phyloP scores from a whole-genome alignment of 2,113 vertebrate genomes.

The Psilopogon haemacephalus region DNA sequence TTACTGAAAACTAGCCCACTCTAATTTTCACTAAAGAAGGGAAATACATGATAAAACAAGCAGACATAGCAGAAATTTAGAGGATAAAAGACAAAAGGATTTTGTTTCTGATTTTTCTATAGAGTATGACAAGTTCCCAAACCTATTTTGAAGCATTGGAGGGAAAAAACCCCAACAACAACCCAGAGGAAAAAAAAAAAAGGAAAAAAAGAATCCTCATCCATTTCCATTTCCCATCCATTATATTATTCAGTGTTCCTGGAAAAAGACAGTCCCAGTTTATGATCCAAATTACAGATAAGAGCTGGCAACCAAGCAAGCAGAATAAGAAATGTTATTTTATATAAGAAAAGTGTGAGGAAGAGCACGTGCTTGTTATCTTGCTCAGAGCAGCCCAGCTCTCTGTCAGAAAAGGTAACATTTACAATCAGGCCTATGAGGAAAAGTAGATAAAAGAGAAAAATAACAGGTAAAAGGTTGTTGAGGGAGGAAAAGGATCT shows the following conservation, averaged over 20 bases:
- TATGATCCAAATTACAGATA: conserved; percentile 43
- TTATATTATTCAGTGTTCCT: not conserved
- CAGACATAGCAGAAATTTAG: not conserved
- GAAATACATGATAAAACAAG: not conserved
- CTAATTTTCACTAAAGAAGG: not conserved
- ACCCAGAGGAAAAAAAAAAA: too few species aligned
- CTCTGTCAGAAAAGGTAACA: not conserved
- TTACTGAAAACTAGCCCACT: not conserved
- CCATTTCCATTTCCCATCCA: not conserved
- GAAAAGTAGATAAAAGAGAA: conserved; percentile 9
- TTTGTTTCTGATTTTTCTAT: not conserved
- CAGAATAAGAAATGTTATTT: conserved; percentile 4
- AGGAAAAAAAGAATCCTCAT: not conserved
- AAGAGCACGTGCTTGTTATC: not conserved
- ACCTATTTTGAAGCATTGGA: not conserved
- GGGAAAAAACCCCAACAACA: not conserved
- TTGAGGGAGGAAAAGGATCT: not conserved
- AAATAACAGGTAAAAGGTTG: not conserved
- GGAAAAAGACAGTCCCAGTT: not conserved
- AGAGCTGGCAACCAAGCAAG: not conserved
- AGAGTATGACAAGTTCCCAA: not conserved
- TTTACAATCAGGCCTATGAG: not conserved
- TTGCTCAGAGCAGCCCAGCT: conserved; percentile 1
- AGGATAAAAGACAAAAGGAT: not conserved
- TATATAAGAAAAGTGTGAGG: not conserved